phyloP scores from a whole-genome alignment of 1,140 invertebrate genomes.

The Thalassaphorura encarpata region DNA sequence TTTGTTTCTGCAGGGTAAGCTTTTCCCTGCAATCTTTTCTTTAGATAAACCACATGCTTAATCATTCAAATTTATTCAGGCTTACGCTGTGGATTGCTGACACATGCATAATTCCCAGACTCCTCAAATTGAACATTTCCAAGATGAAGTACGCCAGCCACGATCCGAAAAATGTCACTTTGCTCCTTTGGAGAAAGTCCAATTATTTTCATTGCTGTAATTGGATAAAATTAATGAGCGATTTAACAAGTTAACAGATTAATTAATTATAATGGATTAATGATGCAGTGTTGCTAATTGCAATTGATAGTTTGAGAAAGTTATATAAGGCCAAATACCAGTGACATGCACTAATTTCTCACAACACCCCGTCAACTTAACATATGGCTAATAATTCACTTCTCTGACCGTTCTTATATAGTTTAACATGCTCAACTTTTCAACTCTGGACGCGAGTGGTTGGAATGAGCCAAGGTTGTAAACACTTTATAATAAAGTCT shows the following conservation, averaged over 20 bases:
- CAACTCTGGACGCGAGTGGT: too few relatives aligned
- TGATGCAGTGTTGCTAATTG: background rate
- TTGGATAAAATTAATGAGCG: too few relatives aligned
- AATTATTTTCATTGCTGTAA: constrained; percentile 57
- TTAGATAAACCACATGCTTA: background rate
- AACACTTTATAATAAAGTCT: too few relatives aligned
- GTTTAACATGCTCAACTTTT: too few relatives aligned
- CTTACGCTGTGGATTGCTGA: constrained; percentile 12
- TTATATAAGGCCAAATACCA: too few relatives aligned
- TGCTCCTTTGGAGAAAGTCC: constrained; percentile 49
- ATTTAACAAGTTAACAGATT: background rate
- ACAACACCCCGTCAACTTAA: too few relatives aligned
- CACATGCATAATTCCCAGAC: constrained; percentile 20
- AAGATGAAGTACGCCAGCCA: constrained; percentile 58
- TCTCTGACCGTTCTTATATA: too few relatives aligned
- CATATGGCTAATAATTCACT: too few relatives aligned
- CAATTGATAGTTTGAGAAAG: background rate
- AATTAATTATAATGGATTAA: background rate
- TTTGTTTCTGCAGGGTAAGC: too few relatives aligned
- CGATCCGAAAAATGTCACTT: constrained; percentile 50
- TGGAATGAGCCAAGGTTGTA: too few relatives aligned
- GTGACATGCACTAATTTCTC: too few relatives aligned
- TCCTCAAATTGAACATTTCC: constrained; percentile 58
- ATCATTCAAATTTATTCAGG: background rate
- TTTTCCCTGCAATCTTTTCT: constrained; percentile 1